These are phyloP conservation scores for Deladenus siricidicola DNA, from an alignment of 2,888 invertebrate genomes.

Conservation along the genomic window DNA sequence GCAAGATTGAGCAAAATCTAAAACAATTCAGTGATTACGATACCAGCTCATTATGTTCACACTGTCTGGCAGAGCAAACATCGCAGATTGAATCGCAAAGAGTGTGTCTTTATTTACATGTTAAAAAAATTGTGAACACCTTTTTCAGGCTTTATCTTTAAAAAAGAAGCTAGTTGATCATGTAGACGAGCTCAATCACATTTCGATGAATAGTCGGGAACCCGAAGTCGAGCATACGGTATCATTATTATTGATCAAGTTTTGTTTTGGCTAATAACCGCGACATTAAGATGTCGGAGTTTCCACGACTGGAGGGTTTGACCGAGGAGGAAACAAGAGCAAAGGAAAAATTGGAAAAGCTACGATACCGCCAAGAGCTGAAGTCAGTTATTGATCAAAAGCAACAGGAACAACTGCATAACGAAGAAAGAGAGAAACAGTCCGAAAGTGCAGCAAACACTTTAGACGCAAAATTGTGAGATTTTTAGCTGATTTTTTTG, in stretches of 20 bases:
- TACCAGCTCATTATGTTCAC: background rate
- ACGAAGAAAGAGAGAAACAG: conserved; percentile 14
- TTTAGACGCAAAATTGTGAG: conserved; percentile 14
- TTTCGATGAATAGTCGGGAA: background rate
- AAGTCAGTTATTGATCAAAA: background rate
- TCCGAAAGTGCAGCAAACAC: conserved; percentile 17
- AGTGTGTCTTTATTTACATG: no score
- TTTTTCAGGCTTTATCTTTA: no score
- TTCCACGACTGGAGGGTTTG: background rate
- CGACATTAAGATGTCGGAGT: no score
- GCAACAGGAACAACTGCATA: background rate
- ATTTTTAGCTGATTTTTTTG: background rate
- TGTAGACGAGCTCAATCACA: background rate
- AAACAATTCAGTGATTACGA: background rate
- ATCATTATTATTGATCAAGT: no score
- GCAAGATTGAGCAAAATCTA: background rate
- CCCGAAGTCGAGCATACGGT: background rate
- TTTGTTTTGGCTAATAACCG: no score
- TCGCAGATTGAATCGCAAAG: no score
- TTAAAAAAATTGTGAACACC: no score
- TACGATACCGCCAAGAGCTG: background rate
- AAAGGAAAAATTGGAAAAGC: background rate
- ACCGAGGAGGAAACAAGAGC: background rate
- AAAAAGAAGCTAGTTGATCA: background rate
- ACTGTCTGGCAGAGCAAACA: background rate